Evolutionary conservation across 2,888 invertebrate genomes (phyloP).

Genomic region (Orthosia gothica): DNA sequence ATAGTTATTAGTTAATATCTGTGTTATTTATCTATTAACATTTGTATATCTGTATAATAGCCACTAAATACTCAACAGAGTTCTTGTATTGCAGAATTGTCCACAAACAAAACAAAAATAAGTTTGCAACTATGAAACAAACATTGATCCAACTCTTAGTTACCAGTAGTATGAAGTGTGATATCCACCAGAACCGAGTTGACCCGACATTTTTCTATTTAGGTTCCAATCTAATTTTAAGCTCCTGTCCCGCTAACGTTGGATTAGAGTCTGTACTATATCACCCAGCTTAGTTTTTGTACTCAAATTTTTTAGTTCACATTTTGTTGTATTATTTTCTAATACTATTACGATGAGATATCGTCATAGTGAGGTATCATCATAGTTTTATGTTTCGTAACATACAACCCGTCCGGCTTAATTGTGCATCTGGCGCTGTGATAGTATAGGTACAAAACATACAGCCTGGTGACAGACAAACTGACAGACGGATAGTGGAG

Average conservation of each 20-base stretch:
- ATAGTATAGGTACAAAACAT: no score
- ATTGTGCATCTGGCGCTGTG: no score
- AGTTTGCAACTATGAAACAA: not conserved
- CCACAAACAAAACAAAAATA: not conserved
- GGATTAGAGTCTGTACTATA: not conserved
- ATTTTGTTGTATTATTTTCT: not conserved
- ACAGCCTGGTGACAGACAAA: no score
- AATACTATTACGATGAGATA: no score
- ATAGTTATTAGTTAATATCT: no score
- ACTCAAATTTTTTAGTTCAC: not conserved
- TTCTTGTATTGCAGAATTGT: not conserved
- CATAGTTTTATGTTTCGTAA: no score
- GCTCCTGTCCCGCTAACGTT: not conserved
- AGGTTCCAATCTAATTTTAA: conserved; percentile 16
- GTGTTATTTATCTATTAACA: no score
- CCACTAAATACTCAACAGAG: no score
- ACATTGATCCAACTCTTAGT: not conserved
- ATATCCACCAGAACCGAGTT: conserved; percentile 9
- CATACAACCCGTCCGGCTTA: no score
- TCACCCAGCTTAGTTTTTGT: not conserved
- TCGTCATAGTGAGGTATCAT: no score
- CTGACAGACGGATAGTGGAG: no score
- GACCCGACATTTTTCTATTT: conserved; percentile 13
- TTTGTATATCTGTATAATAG: no score
- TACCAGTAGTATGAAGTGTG: not conserved